Evolutionary conservation across 2,888 invertebrate genomes (phyloP).

Genomic region (Pimpla rufipes): DNA sequence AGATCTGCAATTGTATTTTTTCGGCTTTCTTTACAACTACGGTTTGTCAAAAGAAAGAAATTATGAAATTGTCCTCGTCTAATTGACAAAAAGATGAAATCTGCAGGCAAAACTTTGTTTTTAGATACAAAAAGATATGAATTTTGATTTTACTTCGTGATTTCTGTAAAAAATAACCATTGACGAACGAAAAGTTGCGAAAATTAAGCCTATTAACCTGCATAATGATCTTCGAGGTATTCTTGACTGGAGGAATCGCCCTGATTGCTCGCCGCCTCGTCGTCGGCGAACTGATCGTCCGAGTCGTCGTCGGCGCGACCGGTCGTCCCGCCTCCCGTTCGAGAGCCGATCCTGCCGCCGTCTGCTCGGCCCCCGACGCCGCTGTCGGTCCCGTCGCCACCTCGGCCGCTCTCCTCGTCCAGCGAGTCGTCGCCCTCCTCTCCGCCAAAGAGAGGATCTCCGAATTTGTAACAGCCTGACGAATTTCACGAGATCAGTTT

Average conservation of each 20-base stretch:
- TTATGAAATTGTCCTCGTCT: too few relatives aligned
- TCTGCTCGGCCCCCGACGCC: slow-evolving; percentile 53
- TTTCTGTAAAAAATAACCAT: background rate
- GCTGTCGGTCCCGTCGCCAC: slow-evolving; percentile 65
- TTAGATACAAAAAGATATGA: too few relatives aligned
- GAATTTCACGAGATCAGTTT: too few relatives aligned
- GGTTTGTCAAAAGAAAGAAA: too few relatives aligned
- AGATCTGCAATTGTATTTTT: slow-evolving; percentile 81
- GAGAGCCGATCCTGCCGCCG: slow-evolving; percentile 57
- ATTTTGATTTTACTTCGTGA: too few relatives aligned
- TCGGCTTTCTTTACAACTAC: background rate
- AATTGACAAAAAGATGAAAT: too few relatives aligned
- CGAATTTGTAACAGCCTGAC: slow-evolving; percentile 90
- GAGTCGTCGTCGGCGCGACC: slow-evolving; percentile 85
- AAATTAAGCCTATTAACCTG: slow-evolving; percentile 73
- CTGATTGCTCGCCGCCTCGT: slow-evolving; percentile 87
- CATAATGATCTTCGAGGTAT: slow-evolving; percentile 85
- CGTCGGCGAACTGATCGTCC: slow-evolving; percentile 87
- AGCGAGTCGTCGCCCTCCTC: slow-evolving; percentile 91
- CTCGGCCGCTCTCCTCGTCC: slow-evolving; percentile 90
- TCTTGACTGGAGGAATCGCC: slow-evolving; percentile 87
- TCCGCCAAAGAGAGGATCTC: slow-evolving; percentile 87
- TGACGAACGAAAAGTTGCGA: background rate
- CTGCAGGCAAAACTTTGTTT: too few relatives aligned
- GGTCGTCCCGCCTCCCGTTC: slow-evolving; percentile 26